A percentile compares a stretch with the other conserved stretches of the same genome.
These are phyloP conservation scores for Acanthococcus lagerstroemiae DNA, from an alignment of 2,888 invertebrate species.

Conservation along the genomic window DNA sequence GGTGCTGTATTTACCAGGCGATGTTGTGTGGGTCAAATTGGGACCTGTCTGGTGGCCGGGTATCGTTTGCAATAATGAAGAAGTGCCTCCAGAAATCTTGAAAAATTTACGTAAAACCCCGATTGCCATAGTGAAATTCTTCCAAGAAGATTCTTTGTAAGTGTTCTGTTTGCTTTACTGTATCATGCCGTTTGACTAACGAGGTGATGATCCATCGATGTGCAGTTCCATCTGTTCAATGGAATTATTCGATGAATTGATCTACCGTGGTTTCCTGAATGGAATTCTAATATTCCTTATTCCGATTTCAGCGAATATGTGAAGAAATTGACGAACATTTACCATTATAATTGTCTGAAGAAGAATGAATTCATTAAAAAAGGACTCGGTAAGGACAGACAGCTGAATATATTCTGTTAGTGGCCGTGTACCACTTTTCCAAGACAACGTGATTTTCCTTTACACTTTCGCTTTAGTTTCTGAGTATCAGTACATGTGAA, in stretches of 20 bases:
- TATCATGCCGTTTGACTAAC: conserved; percentile 33
- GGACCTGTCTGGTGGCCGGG: conserved; percentile 80
- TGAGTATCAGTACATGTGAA: too few species aligned
- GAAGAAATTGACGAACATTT: conserved; percentile 58
- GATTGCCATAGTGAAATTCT: conserved; percentile 74
- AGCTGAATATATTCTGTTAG: too few species aligned
- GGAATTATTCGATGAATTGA: too few species aligned
- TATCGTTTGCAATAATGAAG: conserved; percentile 54
- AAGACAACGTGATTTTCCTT: too few species aligned
- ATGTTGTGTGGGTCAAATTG: conserved; percentile 77
- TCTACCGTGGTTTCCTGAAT: too few species aligned
- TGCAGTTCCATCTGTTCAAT: too few species aligned
- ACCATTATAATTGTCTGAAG: conserved; percentile 63
- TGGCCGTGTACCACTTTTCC: too few species aligned
- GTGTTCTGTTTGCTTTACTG: conserved; percentile 41
- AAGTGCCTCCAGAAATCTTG: conserved; percentile 58
- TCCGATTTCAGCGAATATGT: conserved; percentile 65
- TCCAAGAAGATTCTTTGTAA: conserved; percentile 74
- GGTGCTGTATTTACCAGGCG: conserved; percentile 58
- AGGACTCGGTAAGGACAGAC: conserved; percentile 63
- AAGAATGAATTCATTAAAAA: conserved; percentile 73
- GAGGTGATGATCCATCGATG: too few species aligned
- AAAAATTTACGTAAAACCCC: conserved; percentile 57
- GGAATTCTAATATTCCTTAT: too few species aligned
- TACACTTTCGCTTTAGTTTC: too few species aligned